Conservation (phyloP, 1,140 invertebrate genomes). For the Gonatopus flavifemur region DNA sequence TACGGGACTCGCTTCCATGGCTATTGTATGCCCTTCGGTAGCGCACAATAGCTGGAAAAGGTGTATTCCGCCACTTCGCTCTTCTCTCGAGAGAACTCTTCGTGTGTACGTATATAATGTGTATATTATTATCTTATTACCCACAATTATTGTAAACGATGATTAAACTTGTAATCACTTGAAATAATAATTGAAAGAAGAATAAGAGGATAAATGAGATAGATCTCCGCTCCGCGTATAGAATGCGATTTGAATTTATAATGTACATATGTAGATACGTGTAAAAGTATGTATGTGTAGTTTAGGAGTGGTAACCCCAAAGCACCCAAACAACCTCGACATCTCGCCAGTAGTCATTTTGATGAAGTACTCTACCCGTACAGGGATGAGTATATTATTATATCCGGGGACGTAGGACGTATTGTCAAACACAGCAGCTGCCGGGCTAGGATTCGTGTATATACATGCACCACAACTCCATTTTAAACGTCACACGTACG, state of each 20-base stretch:
- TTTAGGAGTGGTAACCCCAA: slow-evolving; percentile 21
- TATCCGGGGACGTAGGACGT: slow-evolving; percentile 42
- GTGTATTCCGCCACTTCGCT: slow-evolving; percentile 47
- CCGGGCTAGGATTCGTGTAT: slow-evolving; percentile 12
- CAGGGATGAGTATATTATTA: slow-evolving; percentile 54
- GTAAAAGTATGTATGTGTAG: not conserved
- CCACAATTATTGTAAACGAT: slow-evolving; percentile 11
- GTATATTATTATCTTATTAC: not conserved
- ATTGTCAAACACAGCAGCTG: slow-evolving; percentile 55
- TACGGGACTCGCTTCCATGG: slow-evolving; percentile 45
- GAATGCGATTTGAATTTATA: not conserved
- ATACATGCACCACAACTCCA: not conserved
- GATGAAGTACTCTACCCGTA: slow-evolving; percentile 47
- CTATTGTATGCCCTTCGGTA: slow-evolving; percentile 35
- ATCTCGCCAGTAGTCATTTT: slow-evolving; percentile 48
- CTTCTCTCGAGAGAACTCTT: too few species aligned
- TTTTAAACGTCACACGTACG: not conserved
- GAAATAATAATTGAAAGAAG: too few species aligned
- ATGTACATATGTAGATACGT: not conserved
- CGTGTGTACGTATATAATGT: too few species aligned
- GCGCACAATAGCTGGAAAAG: slow-evolving; percentile 46
- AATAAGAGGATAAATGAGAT: not conserved
- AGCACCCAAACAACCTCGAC: slow-evolving; percentile 17
- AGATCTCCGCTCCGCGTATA: slow-evolving; percentile 27
- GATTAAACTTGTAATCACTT: not conserved